Evolutionary conservation across 2,113 vertebrate species (phyloP).

Genomic region (Ictalurus punctatus): DNA sequence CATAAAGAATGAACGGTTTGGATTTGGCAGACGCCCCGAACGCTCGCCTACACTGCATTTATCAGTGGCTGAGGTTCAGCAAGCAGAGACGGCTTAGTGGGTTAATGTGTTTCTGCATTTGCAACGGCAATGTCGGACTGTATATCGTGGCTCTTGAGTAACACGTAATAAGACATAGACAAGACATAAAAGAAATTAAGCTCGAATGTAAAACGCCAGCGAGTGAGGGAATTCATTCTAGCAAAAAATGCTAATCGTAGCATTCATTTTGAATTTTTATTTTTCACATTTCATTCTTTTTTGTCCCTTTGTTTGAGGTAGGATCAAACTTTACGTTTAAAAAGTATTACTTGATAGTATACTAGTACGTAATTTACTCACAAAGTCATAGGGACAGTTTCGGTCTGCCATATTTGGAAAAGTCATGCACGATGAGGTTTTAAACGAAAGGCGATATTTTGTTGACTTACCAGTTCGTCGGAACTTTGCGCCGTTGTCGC

Average conservation of each 20-base stretch:
- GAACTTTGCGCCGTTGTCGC: not conserved
- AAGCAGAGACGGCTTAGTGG: slow-evolving; percentile 36
- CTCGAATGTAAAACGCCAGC: not conserved
- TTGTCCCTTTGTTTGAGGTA: too few relatives aligned
- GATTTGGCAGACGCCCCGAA: slow-evolving; percentile 14
- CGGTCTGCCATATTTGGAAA: not conserved
- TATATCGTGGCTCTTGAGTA: not conserved
- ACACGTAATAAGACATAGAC: not conserved
- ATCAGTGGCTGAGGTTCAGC: not conserved
- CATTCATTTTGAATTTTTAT: not conserved
- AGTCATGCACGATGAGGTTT: not conserved
- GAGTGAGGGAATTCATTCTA: not conserved
- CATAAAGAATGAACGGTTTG: slow-evolving; percentile 16
- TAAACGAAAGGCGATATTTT: not conserved
- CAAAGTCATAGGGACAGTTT: not conserved
- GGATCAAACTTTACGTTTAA: too few relatives aligned
- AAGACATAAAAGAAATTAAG: not conserved
- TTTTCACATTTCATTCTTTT: too few relatives aligned
- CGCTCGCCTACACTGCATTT: not conserved
- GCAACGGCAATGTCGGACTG: not conserved
- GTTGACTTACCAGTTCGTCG: too few relatives aligned
- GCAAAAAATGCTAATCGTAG: not conserved
- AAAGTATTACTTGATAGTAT: not conserved
- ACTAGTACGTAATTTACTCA: not conserved
- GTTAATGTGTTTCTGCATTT: not conserved